phyloP scores from a whole-genome alignment of 2,888 invertebrate species.

The Sarcophaga carnaria region DNA sequence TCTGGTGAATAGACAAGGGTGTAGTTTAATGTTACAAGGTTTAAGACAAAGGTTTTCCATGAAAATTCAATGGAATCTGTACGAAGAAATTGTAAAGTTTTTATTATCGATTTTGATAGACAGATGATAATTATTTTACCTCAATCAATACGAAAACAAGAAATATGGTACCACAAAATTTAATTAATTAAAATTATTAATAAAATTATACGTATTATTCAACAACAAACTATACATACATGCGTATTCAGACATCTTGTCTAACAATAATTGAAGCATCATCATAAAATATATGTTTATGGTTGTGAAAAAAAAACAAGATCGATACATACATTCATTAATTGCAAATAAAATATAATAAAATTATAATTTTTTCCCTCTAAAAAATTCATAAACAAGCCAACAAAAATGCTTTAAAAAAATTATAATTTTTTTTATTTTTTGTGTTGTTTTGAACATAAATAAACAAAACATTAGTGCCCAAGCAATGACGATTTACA shows the following conservation, averaged over 20 bases:
- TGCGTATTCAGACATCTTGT: neutral
- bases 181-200: too few species aligned
- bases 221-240: too few species aligned
- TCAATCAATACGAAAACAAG: too few species aligned
- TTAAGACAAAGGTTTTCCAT: too few species aligned
- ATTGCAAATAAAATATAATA: constrained; percentile 22
- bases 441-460: neutral
- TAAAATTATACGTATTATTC: too few species aligned
- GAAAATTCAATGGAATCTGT: too few species aligned
- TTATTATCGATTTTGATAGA: too few species aligned
- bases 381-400: neutral
- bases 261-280: neutral
- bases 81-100: too few species aligned
- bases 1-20: too few species aligned
- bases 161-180: too few species aligned
- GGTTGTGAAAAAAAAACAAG: neutral
- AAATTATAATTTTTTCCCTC: neutral
- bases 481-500: constrained; percentile 13
- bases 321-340: constrained; percentile 3
- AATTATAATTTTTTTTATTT: neutral
- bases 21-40: too few species aligned
- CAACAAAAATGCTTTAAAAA: neutral
- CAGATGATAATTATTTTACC: too few species aligned
- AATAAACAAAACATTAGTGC: constrained; percentile 44
- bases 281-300: neutral